phyloP scores from a whole-genome alignment of 2,113 vertebrate species.

The Chitala chitala region DNA sequence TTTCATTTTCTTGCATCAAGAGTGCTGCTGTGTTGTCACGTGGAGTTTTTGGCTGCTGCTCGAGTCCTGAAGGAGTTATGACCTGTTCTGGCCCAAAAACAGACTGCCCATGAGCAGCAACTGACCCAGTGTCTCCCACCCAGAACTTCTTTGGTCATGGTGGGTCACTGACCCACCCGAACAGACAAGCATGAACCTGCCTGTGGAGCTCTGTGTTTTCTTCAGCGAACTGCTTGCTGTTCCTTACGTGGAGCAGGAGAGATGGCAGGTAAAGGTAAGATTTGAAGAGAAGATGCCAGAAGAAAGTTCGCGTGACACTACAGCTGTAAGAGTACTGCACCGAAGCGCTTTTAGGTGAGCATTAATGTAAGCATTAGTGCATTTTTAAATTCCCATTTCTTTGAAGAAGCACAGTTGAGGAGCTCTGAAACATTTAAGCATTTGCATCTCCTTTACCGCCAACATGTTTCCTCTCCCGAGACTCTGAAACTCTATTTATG shows the following conservation, averaged over 20 bases:
- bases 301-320: not conserved
- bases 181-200: too few species aligned
- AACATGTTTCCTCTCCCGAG: not conserved
- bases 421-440: not conserved
- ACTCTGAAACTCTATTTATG: slow-evolving; percentile 17
- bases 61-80: too few species aligned
- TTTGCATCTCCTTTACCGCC: not conserved
- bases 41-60: too few species aligned
- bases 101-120: too few species aligned
- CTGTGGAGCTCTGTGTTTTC: not conserved
- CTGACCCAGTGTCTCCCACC: too few species aligned
- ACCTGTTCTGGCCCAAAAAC: too few species aligned
- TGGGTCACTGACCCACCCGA: not conserved
- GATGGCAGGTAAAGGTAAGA: not conserved
- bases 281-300: not conserved
- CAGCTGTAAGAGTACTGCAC: not conserved
- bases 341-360: too few species aligned
- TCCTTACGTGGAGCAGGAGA: too few species aligned
- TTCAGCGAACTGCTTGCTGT: not conserved
- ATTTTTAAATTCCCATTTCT: slow-evolving; percentile 4
- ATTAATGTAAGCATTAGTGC: too few species aligned
- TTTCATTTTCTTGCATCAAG: too few species aligned
- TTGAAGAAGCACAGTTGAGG: not conserved
- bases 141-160: too few species aligned
- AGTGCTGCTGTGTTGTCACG: too few species aligned